phyloP scores from a whole-genome alignment of 2,797 vertebrate species.

The Siniperca obscura region DNA sequence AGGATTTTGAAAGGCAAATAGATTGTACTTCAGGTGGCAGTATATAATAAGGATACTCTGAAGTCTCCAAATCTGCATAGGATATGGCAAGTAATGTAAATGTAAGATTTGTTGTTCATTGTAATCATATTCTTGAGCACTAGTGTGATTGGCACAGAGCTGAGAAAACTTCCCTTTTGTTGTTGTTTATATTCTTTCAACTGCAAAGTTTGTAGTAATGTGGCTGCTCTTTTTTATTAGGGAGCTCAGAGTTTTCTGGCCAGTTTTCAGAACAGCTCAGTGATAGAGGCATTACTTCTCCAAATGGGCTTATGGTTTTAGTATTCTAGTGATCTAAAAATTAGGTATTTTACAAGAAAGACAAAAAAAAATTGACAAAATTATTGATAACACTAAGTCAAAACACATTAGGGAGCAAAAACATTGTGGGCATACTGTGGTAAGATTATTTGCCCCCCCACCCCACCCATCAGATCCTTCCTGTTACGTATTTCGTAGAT shows the following conservation, averaged over 20 bases:
- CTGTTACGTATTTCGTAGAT: slow-evolving; percentile 4
- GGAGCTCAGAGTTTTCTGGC: slow-evolving; percentile 47
- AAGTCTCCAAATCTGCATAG: slow-evolving; percentile 9
- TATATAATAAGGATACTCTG: slow-evolving; percentile 13
- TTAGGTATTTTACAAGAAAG: slow-evolving; percentile 26
- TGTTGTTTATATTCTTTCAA: slow-evolving; percentile 44
- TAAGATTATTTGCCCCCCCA: neutral
- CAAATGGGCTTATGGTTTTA: slow-evolving; percentile 33
- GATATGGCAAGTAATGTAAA: slow-evolving; percentile 24
- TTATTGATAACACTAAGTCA: slow-evolving; percentile 19
- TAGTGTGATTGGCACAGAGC: slow-evolving; percentile 34
- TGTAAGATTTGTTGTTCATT: slow-evolving; percentile 26
- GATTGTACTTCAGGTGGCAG: slow-evolving; percentile 32
- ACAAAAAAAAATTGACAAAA: neutral
- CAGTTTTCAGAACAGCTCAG: slow-evolving; percentile 55
- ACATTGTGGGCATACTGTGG: neutral
- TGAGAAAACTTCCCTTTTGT: slow-evolving; percentile 34
- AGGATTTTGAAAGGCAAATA: slow-evolving; percentile 37
- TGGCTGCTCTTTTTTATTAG: slow-evolving; percentile 30
- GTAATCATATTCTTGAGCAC: slow-evolving; percentile 15
- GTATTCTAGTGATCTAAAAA: slow-evolving; percentile 44
- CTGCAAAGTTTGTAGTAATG: slow-evolving; percentile 41
- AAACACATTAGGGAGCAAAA: neutral
- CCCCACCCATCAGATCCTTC: neutral
- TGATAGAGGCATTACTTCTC: slow-evolving; percentile 43